These are phyloP conservation scores for Melipona quadrifasciata DNA, from an alignment of 1,140 invertebrate genomes.

Conservation along the genomic window DNA sequence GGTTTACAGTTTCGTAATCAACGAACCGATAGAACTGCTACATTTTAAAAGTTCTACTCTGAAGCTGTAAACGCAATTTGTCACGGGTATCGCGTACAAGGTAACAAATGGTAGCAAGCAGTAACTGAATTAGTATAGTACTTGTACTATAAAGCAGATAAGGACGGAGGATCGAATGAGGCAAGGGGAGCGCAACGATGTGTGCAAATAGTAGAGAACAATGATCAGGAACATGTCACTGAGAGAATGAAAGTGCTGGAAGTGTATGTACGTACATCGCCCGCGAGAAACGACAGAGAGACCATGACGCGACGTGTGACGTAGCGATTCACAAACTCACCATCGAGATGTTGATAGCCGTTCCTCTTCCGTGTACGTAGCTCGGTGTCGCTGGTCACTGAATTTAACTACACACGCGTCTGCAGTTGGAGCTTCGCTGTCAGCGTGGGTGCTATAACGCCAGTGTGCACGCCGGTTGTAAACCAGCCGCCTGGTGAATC, in stretches of 20 bases:
- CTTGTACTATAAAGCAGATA: neutral
- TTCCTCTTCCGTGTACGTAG: conserved; percentile 31
- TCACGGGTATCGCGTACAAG: no score
- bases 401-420: conserved; percentile 21
- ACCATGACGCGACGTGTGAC: conserved; percentile 13
- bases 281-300: no score
- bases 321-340: conserved; percentile 53
- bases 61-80: neutral
- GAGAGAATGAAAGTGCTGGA: neutral
- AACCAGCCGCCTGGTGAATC: conserved; percentile 13
- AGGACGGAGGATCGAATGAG: neutral
- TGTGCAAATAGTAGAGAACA: neutral
- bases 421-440: conserved; percentile 3
- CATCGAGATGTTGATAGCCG: conserved; percentile 49
- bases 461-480: conserved; percentile 9
- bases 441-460: conserved; percentile 11
- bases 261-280: neutral
- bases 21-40: neutral
- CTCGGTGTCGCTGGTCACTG: neutral
- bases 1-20: neutral
- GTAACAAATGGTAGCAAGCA: neutral
- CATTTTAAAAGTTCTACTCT: neutral
- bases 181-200: neutral
- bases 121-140: neutral
- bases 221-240: neutral